Evolutionary conservation across 1,140 invertebrate species (phyloP).

Genomic region (Pseudomyrmex cubaensis): DNA sequence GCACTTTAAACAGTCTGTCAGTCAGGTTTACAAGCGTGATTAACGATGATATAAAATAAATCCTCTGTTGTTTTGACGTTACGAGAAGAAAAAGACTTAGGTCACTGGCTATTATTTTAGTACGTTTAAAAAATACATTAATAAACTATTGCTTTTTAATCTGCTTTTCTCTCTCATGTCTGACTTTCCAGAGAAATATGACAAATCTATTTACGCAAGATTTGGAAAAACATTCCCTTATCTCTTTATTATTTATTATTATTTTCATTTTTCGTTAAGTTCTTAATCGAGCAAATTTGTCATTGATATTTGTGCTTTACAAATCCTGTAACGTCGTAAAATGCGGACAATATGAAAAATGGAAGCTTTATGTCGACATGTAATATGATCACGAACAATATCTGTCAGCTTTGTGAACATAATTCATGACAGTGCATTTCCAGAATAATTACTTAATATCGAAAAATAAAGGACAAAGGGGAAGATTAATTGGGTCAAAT

Average conservation of each 20-base stretch:
- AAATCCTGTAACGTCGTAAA: background rate
- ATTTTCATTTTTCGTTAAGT: background rate
- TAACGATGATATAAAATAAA: background rate
- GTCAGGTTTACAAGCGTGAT: slow-evolving; percentile 15
- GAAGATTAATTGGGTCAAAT: slow-evolving; percentile 12
- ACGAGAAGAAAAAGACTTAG: too few relatives aligned
- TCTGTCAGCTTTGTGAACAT: background rate
- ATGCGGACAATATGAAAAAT: background rate
- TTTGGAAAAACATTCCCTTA: too few relatives aligned
- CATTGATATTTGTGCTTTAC: background rate
- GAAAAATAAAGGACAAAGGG: background rate
- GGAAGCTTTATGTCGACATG: background rate
- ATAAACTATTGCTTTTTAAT: too few relatives aligned
- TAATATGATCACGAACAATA: background rate
- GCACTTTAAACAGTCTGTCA: slow-evolving; percentile 24
- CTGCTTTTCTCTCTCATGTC: too few relatives aligned
- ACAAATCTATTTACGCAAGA: background rate
- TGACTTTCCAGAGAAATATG: too few relatives aligned
- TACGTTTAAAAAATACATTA: too few relatives aligned
- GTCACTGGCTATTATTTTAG: too few relatives aligned
- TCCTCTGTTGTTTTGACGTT: too few relatives aligned
- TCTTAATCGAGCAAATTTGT: background rate
- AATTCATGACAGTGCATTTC: background rate
- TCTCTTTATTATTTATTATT: background rate
- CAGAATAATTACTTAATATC: background rate